phyloP scores from a whole-genome alignment of 2,113 vertebrate genomes.

The Pygoscelis adeliae region DNA sequence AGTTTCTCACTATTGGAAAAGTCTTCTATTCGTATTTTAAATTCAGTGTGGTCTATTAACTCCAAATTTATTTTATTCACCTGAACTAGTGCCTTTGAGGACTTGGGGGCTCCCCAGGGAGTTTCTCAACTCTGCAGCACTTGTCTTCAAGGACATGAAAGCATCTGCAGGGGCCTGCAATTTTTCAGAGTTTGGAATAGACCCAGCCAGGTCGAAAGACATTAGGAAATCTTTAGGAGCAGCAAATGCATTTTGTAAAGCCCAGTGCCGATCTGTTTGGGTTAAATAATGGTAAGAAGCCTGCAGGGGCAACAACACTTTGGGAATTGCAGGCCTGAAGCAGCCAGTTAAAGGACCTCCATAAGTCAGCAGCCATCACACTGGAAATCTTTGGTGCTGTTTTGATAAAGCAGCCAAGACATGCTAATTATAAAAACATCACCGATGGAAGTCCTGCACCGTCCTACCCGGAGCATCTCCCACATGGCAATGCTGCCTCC shows the following conservation, averaged over 20 bases:
- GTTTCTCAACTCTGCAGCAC: neutral
- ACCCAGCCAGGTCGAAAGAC: neutral
- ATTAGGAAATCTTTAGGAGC: neutral
- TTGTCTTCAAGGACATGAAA: conserved; percentile 27
- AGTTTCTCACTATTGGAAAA: neutral
- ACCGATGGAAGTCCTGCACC: neutral
- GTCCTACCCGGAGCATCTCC: neutral
- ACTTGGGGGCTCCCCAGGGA: neutral
- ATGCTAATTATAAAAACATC: neutral
- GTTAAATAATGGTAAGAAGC: neutral
- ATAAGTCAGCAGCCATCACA: neutral
- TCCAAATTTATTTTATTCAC: conserved; percentile 1
- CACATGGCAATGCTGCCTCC: neutral
- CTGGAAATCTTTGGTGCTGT: neutral
- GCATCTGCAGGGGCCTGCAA: conserved; percentile 14
- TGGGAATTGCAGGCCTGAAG: neutral
- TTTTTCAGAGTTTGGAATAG: neutral
- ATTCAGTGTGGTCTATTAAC: conserved; percentile 7
- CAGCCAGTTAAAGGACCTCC: neutral
- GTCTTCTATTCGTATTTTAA: neutral
- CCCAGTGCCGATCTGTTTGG: neutral
- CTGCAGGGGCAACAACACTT: neutral
- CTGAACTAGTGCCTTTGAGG: neutral
- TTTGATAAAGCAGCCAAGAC: neutral
- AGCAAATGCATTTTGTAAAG: neutral